Evolutionary conservation across 2,888 invertebrate species (phyloP).

Genomic region (Andrena fulva): DNA sequence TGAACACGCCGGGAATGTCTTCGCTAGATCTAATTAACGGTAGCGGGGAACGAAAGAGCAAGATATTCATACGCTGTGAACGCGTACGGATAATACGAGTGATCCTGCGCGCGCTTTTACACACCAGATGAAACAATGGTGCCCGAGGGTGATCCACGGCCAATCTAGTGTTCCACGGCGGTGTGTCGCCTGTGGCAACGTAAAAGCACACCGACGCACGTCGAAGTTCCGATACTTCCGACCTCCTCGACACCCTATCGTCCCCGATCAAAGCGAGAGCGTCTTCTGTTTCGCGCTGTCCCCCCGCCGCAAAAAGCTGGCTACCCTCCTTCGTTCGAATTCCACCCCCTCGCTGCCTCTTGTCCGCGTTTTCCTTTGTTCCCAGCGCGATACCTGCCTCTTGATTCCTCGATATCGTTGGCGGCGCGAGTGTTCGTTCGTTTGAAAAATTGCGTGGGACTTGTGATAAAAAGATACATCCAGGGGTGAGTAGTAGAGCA

Average conservation of each 20-base stretch:
- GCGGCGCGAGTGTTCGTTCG: constrained; percentile 44
- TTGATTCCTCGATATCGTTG: constrained; percentile 41
- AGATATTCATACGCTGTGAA: constrained; percentile 2
- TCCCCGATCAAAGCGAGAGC: constrained; percentile 59
- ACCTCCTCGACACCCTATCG: constrained; percentile 39
- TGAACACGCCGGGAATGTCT: too few species aligned
- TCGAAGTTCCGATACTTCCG: constrained; percentile 55
- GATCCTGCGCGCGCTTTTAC: not conserved
- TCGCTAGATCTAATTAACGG: not conserved
- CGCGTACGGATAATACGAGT: constrained; percentile 19
- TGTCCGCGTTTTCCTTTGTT: constrained; percentile 24
- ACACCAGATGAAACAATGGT: constrained; percentile 35
- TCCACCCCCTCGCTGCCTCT: not conserved
- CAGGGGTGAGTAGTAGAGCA: constrained; percentile 6
- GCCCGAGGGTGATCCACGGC: constrained; percentile 48
- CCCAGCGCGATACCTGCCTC: constrained; percentile 17
- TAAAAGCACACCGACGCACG: constrained; percentile 17
- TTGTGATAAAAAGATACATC: constrained; percentile 35
- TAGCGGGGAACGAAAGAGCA: not conserved
- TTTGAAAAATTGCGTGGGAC: constrained; percentile 49
- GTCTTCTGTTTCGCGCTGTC: constrained; percentile 39
- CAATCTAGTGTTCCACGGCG: constrained; percentile 44
- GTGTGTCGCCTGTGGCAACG: constrained; percentile 29
- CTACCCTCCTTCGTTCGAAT: constrained; percentile 4
- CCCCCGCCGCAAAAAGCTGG: constrained; percentile 41